Conservation (phyloP, 2,888 invertebrate genomes). For the Villa cingulata region DNA sequence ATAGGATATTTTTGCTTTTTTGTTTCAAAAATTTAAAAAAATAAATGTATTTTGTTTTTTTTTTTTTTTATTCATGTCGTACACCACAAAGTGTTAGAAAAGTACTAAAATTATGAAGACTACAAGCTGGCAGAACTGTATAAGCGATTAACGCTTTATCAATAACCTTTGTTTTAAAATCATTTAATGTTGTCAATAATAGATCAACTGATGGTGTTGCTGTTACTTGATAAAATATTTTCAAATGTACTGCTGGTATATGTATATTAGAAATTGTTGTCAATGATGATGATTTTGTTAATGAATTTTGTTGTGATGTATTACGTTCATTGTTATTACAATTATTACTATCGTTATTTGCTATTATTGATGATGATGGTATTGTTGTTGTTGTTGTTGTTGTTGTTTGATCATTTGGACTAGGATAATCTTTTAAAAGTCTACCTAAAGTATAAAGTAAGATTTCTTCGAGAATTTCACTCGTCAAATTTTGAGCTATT, state of each 20-base stretch:
- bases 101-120: slow-evolving; percentile 67
- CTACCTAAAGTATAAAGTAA: slow-evolving; percentile 41
- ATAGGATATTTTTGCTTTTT: too few relatives aligned
- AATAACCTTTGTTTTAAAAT: slow-evolving; percentile 38
- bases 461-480: slow-evolving; percentile 41
- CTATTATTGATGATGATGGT: not conserved
- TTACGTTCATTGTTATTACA: slow-evolving; percentile 23
- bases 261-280: not conserved
- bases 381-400: slow-evolving; percentile 8
- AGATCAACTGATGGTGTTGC: slow-evolving; percentile 38
- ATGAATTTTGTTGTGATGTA: slow-evolving; percentile 5
- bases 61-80: slow-evolving; percentile 47
- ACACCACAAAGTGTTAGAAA: slow-evolving; percentile 74
- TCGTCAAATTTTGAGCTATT: slow-evolving; percentile 34
- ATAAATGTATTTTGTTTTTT: too few relatives aligned
- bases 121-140: slow-evolving; percentile 64
- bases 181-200: slow-evolving; percentile 34
- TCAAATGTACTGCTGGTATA: slow-evolving; percentile 57
- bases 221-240: slow-evolving; percentile 62
- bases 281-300: too few relatives aligned
- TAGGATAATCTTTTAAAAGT: slow-evolving; percentile 38
- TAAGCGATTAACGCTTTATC: slow-evolving; percentile 46
- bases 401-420: slow-evolving; percentile 15
- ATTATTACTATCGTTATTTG: slow-evolving; percentile 19
- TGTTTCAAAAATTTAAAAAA: too few relatives aligned